Evolutionary conservation across 2,113 vertebrate species (phyloP).

Genomic region (Sciurus niger): DNA sequence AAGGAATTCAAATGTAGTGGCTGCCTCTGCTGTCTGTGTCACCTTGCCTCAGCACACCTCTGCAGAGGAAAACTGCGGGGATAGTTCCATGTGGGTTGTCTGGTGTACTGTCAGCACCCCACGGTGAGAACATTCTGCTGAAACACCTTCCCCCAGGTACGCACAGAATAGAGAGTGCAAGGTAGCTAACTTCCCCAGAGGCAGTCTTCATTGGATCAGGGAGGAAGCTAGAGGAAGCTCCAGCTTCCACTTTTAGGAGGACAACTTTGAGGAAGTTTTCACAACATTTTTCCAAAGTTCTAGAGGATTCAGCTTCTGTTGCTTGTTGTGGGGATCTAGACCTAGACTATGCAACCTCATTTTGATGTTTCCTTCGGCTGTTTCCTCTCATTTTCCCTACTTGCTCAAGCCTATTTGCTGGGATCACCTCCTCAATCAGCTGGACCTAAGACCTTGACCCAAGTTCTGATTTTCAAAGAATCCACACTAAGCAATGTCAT

Average conservation of each 20-base stretch:
- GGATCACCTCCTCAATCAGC: neutral
- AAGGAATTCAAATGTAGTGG: neutral
- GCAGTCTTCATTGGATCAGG: neutral
- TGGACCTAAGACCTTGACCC: neutral
- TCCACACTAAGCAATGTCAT: neutral
- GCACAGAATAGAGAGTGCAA: neutral
- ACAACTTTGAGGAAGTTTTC: neutral
- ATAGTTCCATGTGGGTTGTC: neutral
- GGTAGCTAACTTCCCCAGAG: neutral
- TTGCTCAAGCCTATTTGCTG: neutral
- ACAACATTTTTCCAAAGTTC: neutral
- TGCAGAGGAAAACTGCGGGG: neutral
- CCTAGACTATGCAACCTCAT: neutral
- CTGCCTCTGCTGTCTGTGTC: neutral
- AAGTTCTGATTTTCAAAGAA: constrained; percentile 60
- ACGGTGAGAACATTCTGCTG: neutral
- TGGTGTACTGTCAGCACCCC: neutral
- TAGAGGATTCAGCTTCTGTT: neutral
- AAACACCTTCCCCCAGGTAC: neutral
- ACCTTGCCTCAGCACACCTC: neutral
- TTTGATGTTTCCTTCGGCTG: neutral
- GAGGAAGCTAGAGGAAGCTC: neutral
- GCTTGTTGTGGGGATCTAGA: neutral
- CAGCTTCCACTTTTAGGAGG: neutral
- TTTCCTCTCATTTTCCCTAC: neutral